Evolutionary conservation across 2,888 invertebrate genomes (phyloP).

Genomic region (Clunio marinus): DNA sequence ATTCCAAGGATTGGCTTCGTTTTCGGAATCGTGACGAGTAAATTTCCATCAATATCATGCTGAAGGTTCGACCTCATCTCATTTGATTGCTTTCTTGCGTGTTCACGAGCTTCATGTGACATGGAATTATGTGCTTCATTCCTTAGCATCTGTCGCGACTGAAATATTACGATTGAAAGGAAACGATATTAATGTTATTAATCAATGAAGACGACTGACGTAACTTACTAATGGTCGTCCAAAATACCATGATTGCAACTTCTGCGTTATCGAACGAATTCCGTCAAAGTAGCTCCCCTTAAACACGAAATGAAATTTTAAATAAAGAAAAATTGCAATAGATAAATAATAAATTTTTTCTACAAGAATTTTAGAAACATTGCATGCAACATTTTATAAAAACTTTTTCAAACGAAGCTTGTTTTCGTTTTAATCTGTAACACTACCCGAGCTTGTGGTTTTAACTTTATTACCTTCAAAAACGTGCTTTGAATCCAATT

Average conservation of each 20-base stretch:
- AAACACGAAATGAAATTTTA: too few relatives aligned
- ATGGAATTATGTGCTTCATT: constrained; percentile 16
- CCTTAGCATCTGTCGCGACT: constrained; percentile 26
- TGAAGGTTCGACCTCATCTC: constrained; percentile 15
- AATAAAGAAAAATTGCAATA: neutral
- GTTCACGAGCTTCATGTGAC: constrained; percentile 7
- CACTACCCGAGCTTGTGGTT: too few relatives aligned
- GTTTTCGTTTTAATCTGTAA: too few relatives aligned
- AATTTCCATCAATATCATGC: constrained; percentile 29
- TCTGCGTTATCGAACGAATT: constrained; percentile 35
- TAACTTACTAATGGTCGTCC: constrained; percentile 34
- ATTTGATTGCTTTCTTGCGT: constrained; percentile 14
- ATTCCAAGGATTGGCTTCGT: constrained; percentile 29
- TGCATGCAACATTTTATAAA: too few relatives aligned
- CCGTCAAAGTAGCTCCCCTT: constrained; percentile 39
- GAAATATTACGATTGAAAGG: neutral
- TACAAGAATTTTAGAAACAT: too few relatives aligned
- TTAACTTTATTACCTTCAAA: too few relatives aligned
- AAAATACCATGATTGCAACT: constrained; percentile 36
- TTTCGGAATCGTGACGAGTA: constrained; percentile 34
- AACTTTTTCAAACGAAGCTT: too few relatives aligned
- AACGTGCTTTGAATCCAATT: too few relatives aligned
- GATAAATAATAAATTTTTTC: too few relatives aligned
- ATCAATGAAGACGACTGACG: too few relatives aligned
- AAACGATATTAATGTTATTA: neutral